Conservation (phyloP, 2,113 vertebrate species). For the Periophthalmus modestus region DNA sequence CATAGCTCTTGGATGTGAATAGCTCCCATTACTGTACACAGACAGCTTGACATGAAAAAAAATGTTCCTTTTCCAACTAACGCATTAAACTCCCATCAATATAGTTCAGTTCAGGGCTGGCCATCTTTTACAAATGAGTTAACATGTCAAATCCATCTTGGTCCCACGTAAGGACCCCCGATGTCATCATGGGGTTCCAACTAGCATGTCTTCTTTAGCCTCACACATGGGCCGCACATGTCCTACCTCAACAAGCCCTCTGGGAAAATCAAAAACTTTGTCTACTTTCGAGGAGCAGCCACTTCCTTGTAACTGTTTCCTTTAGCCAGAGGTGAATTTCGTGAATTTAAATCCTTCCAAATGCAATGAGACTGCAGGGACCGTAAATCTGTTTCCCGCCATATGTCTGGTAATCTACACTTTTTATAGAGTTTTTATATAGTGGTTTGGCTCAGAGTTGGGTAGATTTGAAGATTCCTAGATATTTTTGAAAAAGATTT, state of each 20-base stretch:
- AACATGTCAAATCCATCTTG: neutral
- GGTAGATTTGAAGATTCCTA: neutral
- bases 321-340: constrained; percentile 50
- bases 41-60: neutral
- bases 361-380: constrained; percentile 33
- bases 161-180: constrained; percentile 1
- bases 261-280: constrained; percentile 6
- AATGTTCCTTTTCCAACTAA: neutral
- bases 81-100: neutral
- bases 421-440: neutral
- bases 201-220: constrained; percentile 26
- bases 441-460: neutral
- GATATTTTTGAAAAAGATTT: neutral
- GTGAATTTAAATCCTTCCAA: constrained; percentile 51
- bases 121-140: neutral
- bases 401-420: constrained; percentile 43
- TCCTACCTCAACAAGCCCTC: neutral
- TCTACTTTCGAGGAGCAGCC: constrained; percentile 10
- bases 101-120: neutral
- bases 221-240: constrained; percentile 60
- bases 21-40: neutral
- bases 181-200: constrained; percentile 27
- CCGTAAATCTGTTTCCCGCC: constrained; percentile 28
- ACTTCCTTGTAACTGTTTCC: constrained; percentile 40
- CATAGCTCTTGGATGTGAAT: neutral